Percentiles rank a stretch among this genome's conserved stretches.
phyloP scores from a whole-genome alignment of 1,140 invertebrate genomes.

The Brachystomella parvula region DNA sequence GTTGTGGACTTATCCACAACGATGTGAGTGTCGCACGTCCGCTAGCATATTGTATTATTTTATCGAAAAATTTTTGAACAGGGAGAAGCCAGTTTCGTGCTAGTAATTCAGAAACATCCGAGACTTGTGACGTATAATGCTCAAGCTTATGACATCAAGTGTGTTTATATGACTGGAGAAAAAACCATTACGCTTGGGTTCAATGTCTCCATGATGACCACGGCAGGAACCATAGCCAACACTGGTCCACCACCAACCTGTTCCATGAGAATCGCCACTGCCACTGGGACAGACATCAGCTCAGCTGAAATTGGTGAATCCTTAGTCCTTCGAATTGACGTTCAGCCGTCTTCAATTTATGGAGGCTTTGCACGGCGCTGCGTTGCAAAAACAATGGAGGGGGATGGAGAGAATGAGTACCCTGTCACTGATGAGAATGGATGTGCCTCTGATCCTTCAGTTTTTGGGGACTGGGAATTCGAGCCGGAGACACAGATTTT shows the following conservation, averaged over 20 bases:
- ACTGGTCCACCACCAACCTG: constrained; percentile 88
- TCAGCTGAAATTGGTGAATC: constrained; percentile 88
- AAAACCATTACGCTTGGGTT: constrained; percentile 87
- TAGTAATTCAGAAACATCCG: constrained; percentile 91
- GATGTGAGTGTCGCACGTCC: constrained; percentile 56
- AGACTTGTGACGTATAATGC: constrained; percentile 90
- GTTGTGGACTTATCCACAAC: constrained; percentile 80
- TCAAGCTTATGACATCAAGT: constrained; percentile 89
- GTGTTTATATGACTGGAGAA: constrained; percentile 86
- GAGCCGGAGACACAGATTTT: constrained; percentile 72
- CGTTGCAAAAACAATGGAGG: constrained; percentile 79
- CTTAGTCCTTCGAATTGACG: constrained; percentile 80
- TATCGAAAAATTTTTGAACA: constrained; percentile 41
- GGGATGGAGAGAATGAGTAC: constrained; percentile 83
- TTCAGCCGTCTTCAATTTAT: constrained; percentile 87
- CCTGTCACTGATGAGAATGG: constrained; percentile 88
- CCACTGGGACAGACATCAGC: constrained; percentile 75
- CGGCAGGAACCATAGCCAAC: constrained; percentile 84
- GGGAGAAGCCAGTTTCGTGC: constrained; percentile 82
- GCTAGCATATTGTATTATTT: not conserved
- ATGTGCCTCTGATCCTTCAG: constrained; percentile 81
- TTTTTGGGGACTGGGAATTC: constrained; percentile 88
- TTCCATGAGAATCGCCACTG: constrained; percentile 81
- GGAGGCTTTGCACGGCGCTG: constrained; percentile 88
- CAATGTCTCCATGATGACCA: constrained; percentile 90